These are phyloP conservation scores for Prunella fulvescens DNA, from an alignment of 2,113 vertebrate genomes.

Conservation along the genomic window DNA sequence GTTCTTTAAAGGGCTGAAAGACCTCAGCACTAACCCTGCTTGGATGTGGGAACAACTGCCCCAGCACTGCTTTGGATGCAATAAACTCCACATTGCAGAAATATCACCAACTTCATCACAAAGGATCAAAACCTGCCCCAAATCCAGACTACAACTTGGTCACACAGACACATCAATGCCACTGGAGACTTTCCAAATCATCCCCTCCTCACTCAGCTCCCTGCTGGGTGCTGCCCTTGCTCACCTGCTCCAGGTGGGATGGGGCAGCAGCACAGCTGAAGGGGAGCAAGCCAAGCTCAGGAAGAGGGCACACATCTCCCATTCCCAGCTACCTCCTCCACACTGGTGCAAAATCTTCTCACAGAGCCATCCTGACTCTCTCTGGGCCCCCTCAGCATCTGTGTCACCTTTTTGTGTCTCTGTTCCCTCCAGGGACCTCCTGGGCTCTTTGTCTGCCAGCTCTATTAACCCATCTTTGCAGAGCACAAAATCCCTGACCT, in stretches of 20 bases:
- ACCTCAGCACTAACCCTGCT: background rate
- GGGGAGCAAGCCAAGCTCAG: background rate
- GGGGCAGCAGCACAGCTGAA: background rate
- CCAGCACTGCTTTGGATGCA: background rate
- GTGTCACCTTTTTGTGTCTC: fast-evolving
- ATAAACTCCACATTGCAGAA: background rate
- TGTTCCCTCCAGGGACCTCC: background rate
- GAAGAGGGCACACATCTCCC: background rate
- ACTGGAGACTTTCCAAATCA: background rate
- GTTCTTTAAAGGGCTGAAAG: background rate
- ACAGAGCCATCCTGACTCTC: background rate
- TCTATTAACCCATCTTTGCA: background rate
- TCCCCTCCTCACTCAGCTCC: fast-evolving
- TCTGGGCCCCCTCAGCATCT: background rate
- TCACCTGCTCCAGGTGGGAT: background rate
- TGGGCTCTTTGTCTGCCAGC: background rate
- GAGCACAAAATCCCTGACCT: background rate
- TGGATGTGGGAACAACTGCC: background rate
- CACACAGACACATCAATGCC: background rate
- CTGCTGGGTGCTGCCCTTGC: background rate
- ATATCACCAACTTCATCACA: background rate
- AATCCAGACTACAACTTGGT: background rate
- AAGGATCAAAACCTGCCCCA: background rate
- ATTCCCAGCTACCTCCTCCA: background rate
- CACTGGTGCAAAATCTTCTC: background rate